Conservation (phyloP, 2,113 vertebrate species). For the Mugil cephalus region DNA sequence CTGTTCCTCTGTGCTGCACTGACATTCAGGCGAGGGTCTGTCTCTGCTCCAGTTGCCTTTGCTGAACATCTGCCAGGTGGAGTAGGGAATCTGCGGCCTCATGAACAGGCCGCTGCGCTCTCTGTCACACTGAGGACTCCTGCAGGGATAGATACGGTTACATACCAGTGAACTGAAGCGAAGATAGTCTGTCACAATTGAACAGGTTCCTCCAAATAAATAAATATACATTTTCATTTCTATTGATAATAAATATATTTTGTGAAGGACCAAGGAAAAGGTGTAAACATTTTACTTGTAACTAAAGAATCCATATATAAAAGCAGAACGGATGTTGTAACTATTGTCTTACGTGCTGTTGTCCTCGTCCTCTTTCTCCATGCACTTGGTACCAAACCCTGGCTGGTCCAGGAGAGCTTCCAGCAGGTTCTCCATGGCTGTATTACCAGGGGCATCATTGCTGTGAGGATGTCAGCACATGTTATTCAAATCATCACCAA, state of each 20-base stretch:
- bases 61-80: conserved; percentile 74
- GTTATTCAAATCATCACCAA: no score
- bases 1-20: conserved; percentile 84
- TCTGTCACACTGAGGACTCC: conserved; percentile 57
- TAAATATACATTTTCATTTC: no score
- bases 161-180: no score
- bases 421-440: conserved; percentile 74
- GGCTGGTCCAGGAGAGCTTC: conserved; percentile 84
- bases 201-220: not conserved
- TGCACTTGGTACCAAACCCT: conserved; percentile 84
- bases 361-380: conserved; percentile 62
- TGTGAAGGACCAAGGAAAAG: not conserved
- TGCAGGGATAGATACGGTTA: conserved; percentile 6
- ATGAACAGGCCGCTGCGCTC: conserved; percentile 60
- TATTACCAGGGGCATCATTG: conserved; percentile 84
- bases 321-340: not conserved
- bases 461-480: conserved; percentile 79
- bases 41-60: conserved; percentile 84
- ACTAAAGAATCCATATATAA: not conserved
- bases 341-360: conserved; percentile 66
- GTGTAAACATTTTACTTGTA: no score
- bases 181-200: conserved; percentile 6
- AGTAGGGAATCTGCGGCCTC: conserved; percentile 62
- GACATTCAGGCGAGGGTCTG: conserved; percentile 83
- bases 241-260: not conserved